Percentiles rank a stretch among this genome's conserved stretches.
phyloP scores from a whole-genome alignment of 2,113 vertebrate genomes.

The Pica pica region DNA sequence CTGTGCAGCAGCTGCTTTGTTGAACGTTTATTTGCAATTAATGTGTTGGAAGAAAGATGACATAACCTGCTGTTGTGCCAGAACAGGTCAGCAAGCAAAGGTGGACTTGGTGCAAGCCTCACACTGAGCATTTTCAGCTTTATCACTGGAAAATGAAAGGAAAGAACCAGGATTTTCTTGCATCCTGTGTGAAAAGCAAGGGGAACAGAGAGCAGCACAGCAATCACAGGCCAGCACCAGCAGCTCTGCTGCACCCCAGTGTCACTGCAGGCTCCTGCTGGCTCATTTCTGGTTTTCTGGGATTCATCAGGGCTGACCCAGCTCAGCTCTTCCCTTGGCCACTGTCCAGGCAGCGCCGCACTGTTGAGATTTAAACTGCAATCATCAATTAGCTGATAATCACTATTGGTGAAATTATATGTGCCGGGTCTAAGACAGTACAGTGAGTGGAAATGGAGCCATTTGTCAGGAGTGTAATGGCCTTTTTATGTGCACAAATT shows the following conservation, averaged over 20 bases:
- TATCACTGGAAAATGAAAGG: neutral
- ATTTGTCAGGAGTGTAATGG: neutral
- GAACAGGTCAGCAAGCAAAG: neutral
- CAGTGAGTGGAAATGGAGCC: neutral
- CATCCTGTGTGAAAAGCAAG: neutral
- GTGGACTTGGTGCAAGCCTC: neutral
- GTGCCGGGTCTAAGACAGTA: neutral
- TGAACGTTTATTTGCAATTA: neutral
- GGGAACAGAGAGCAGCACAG: neutral
- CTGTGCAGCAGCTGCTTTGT: neutral
- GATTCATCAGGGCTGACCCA: neutral
- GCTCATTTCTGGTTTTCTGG: neutral
- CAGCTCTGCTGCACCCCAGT: neutral
- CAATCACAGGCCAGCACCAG: rapidly evolving
- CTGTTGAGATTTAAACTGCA: neutral
- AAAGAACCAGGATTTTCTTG: neutral
- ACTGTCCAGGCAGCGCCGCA: rapidly evolving
- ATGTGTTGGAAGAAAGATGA: neutral
- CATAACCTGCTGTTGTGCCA: neutral
- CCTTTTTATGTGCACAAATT: slow-evolving; percentile 43
- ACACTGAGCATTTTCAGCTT: neutral
- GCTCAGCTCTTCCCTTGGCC: neutral
- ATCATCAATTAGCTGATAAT: slow-evolving; percentile 50
- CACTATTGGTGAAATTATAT: neutral
- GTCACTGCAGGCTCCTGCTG: neutral